Percentiles rank a stretch among this genome's conserved stretches.
These are phyloP conservation scores for Brachionus asplanchnoidis DNA, from an alignment of 1,140 invertebrate genomes.

Conservation along the genomic window DNA sequence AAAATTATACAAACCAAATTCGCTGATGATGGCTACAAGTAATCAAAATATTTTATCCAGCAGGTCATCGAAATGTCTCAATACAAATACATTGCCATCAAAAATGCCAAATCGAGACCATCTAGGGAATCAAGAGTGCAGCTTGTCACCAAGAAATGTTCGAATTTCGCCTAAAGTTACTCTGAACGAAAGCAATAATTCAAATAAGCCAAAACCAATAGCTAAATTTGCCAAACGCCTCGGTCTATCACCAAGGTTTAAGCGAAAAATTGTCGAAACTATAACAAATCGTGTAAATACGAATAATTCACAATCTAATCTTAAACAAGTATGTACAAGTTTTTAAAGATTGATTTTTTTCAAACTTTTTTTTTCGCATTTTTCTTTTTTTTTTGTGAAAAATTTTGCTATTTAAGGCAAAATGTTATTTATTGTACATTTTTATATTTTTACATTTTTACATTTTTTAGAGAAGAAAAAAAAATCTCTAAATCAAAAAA, in stretches of 20 bases:
- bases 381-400: too few relatives aligned
- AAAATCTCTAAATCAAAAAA: too few relatives aligned
- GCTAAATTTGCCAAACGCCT: conserved; percentile 18
- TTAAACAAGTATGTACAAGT: conserved; percentile 14
- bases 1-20: conserved; percentile 35
- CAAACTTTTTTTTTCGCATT: too few relatives aligned
- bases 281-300: conserved; percentile 33
- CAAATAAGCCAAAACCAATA: not conserved
- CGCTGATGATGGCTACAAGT: conserved; percentile 20
- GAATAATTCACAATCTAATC: not conserved
- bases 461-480: too few relatives aligned
- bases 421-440: too few relatives aligned
- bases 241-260: conserved; percentile 16
- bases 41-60: not conserved
- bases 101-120: not conserved
- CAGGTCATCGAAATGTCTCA: not conserved
- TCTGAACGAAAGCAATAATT: not conserved
- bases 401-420: too few relatives aligned
- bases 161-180: not conserved
- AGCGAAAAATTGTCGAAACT: conserved; percentile 28
- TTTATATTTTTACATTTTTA: too few relatives aligned
- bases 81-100: conserved; percentile 1
- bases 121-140: not conserved
- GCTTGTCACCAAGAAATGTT: not conserved
- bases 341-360: not conserved